Evolutionary conservation across 2,113 vertebrate genomes (phyloP), one percentile per base, ranked within the genome.

Genomic region (Dicentrarchus labrax): DNA sequence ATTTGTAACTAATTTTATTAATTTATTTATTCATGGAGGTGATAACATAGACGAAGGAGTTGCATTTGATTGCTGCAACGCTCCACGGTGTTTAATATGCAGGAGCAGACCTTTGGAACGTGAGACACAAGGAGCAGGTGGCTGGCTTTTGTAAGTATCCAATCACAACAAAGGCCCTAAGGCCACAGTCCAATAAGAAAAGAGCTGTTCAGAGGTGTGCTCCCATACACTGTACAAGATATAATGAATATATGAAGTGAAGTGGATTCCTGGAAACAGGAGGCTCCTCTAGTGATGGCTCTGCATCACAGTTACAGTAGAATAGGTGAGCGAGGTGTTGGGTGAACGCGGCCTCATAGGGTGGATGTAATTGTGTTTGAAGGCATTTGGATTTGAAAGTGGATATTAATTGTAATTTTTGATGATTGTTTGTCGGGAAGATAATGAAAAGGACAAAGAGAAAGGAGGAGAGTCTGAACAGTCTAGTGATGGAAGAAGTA

Each of bases 11-110:
- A 17, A 61, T 61, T 81, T 53, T 64, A 53, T 36, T 72, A 76
- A 57, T 67, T 30, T 3, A 75, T 81, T 56, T 13, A 22, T 69
- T 68, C 59, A 45, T 12, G 48, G 77, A 51, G 59, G 62, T 69
- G 64, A 61, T 65, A 54, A 79, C 53, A 22, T 57, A 64, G 72
- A 78, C 38, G 59, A 39, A 82, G 47, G 66, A 66, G 76, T 76
- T 76, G 69, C 76, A 47, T 88, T 75, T 70, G 60, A 82, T 80
- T 86, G 86, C 80, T 86, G 78, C 88, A 89, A 72, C 51, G 53
- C 81, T 89, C 72, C 43, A 75, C 30, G 17, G 78, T 93, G 80
- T 79, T 93, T 90, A 88, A 83, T 72, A 94, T 94, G 84, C 89
- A 88, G 75, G 70, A 89, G 85, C 82, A 85, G 89, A 92, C 89